Evolutionary conservation across 2,797 vertebrate genomes (phyloP), one percentile per base, ranked within the genome.

Genomic region (Vipera ursinii): DNA sequence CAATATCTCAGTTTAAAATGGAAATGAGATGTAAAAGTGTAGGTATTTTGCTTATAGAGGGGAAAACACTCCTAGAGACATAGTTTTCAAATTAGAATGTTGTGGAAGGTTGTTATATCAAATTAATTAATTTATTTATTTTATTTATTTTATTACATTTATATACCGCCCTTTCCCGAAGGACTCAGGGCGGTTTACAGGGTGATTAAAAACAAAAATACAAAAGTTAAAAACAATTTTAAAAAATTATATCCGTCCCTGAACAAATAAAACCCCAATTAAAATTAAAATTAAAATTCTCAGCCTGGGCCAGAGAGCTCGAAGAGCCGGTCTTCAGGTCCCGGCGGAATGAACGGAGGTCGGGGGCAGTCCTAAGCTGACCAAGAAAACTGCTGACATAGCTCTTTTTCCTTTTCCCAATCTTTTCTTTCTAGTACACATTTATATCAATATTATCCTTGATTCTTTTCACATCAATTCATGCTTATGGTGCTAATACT

Each of bases 401-500:
- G 59, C 3, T 53, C 9, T 44, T n/a, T 92, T 91, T 48, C 91
- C 26, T 0, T 87, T 93, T 93, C 22, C 53, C 91, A 38, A 53
- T 3, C 20, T 89, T 78, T 48, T 17, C 26, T 93, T 92, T 56
- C 24, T 32, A 65, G 60, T 22, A n/a, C 57, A 88, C 7, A 28
- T 89, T 28, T 91, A 20, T 89, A 10, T 93, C 86, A 94, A 89
- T 73, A 48, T 0, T 0, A 17, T 4, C 53, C 92, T 6, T 87
- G 69, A 92, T 88, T 17, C 38, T 17, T 2, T 0, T 90, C 32
- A 57, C 26, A 85, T 24, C 57, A 55, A 13, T 91, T 90, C 73
- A 48, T 92, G 38, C 93, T 95, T 78, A 48, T 48, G 48, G 57
- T 56, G 73, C 88, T 91, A 73, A 85, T 56, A 61, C 55, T 57